Evolutionary conservation across 2,888 invertebrate species (phyloP).

Genomic region (Zygothrica quintamaculata): DNA sequence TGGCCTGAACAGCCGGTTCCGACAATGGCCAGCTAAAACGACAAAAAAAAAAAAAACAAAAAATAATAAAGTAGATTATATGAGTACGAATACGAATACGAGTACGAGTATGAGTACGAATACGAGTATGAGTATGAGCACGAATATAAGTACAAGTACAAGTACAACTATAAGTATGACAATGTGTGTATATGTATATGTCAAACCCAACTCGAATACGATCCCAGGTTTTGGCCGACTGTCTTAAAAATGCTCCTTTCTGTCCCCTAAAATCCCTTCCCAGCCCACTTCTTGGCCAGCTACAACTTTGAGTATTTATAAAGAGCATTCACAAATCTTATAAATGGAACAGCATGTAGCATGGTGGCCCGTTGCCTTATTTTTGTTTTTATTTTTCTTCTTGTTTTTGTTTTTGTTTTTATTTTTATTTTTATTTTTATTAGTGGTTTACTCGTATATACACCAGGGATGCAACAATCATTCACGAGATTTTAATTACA

Average conservation of each 20-base stretch:
- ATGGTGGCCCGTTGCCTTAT: conserved; percentile 19
- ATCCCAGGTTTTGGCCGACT: too few species aligned
- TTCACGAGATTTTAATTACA: conserved; percentile 30
- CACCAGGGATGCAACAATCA: conserved; percentile 47
- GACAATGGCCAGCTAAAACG: conserved; percentile 12
- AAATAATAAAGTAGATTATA: conserved; percentile 9
- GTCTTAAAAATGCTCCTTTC: conserved; percentile 36
- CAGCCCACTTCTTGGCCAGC: too few species aligned
- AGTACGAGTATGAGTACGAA: too few species aligned
- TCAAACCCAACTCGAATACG: conserved; percentile 35
- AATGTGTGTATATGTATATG: too few species aligned
- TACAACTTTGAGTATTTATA: conserved; percentile 59
- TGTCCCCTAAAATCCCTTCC: too few species aligned
- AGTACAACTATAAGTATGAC: too few species aligned
- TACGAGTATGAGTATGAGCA: too few species aligned
- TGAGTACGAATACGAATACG: background rate
- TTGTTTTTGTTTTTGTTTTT: too few species aligned
- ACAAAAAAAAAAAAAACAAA: too few species aligned
- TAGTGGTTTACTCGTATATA: conserved; percentile 17
- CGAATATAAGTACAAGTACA: too few species aligned
- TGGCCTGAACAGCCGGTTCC: conserved; percentile 56
- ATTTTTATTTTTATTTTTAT: too few species aligned
- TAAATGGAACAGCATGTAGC: conserved; percentile 75
- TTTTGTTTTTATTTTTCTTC: too few species aligned
- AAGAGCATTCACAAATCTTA: conserved; percentile 77